Evolutionary conservation across 2,113 vertebrate species (phyloP), one percentile per base, ranked within the genome.

Genomic region (Campylomormyrus tamandua): DNA sequence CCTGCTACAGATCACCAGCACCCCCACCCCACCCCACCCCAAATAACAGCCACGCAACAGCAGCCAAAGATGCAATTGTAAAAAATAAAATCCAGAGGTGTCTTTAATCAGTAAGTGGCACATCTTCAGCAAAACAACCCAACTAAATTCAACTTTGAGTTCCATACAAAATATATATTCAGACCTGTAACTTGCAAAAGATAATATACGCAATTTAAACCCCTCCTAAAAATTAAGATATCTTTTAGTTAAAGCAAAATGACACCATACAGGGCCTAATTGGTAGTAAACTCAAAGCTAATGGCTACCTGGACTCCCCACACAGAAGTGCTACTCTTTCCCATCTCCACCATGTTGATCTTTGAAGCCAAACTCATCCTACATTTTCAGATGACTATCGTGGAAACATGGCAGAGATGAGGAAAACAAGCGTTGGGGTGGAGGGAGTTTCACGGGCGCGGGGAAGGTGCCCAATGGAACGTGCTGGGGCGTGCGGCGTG

Each of bases 1-100:
- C 70, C 48, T n/a, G 24, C 39, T 4, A 80, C 42, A 88, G 24
- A 90, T 86, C 52, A 48, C 83, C n/a, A 89, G 90, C 10, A 66
- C 89, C 90, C 92, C 84, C 80, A 15, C 31, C 70, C 10, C 80
- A 15, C 31, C 70, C 10, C 70, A 24, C 2, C 1, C 10, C 62
- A 31, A 80, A 58, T 83, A 56, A 66, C 35, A 35, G 50, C 66
- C 70, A 31, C 11, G 21, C 49, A 49, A 90, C 49, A 80, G 66
- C 45, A 88, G 83, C 90, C 13, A 77, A 53, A 90, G 85, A 88
- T 49, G 48, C 39, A 45, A 74, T 46, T 58, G 24, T 49, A 53
- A 66, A 80, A 77, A 83, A 49, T 45, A n/a, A 77, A 70, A 31
- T 70, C 10, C 62, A 70, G 62, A 70, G 11, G 62, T 45, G 46